phyloP scores from a whole-genome alignment of 2,113 vertebrate species.

The Speoplatyrhinus poulsoni region DNA sequence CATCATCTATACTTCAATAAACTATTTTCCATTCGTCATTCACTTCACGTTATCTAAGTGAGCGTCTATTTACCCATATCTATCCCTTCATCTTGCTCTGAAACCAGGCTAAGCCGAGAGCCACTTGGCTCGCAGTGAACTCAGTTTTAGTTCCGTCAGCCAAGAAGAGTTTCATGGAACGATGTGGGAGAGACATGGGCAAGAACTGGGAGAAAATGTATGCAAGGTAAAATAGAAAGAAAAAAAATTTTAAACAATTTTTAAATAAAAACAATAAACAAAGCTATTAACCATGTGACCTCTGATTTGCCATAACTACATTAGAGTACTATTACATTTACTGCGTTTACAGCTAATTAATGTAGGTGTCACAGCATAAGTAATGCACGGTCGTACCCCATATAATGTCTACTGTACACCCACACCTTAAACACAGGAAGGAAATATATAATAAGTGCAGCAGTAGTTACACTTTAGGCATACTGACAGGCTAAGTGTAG shows the following conservation, averaged over 20 bases:
- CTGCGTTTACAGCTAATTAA: no score
- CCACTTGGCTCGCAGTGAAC: constrained; percentile 35
- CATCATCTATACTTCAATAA: constrained; percentile 24
- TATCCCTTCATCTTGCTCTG: constrained; percentile 19
- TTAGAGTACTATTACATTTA: no score
- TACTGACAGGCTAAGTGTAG: no score
- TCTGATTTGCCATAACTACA: no score
- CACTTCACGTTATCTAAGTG: constrained; percentile 30
- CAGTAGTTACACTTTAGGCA: neutral
- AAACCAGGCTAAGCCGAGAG: constrained; percentile 22
- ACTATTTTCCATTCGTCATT: constrained; percentile 49
- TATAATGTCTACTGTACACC: no score
- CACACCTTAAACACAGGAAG: no score
- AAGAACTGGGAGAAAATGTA: no score
- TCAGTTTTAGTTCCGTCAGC: constrained; percentile 20
- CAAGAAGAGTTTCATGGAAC: no score
- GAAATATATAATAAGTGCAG: no score
- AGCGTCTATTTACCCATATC: constrained; percentile 24
- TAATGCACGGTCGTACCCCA: no score
- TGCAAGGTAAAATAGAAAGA: neutral
- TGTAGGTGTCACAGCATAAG: no score
- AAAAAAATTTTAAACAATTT: neutral
- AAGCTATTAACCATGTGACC: neutral
- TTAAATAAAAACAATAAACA: constrained; percentile 3
- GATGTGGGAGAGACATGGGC: no score